phyloP scores from a whole-genome alignment of 2,797 vertebrate species.

The Sebastes cheni region DNA sequence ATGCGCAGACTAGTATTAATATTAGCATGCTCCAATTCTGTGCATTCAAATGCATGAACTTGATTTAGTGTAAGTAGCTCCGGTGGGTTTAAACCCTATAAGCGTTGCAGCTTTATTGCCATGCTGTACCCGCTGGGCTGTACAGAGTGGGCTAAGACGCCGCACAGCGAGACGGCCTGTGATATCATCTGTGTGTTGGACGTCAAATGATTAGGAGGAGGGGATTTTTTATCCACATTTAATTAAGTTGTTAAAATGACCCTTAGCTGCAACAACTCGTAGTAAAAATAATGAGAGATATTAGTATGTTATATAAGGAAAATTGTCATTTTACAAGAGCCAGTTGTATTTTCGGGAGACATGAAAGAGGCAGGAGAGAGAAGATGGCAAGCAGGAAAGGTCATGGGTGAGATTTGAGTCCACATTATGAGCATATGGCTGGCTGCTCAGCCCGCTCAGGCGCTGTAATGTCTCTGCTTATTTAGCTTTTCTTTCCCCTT shows the following conservation, averaged over 20 bases:
- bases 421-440: constrained; percentile 31
- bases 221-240: constrained; percentile 16
- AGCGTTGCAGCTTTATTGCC: constrained; percentile 40
- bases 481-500: constrained; percentile 21
- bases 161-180: constrained; percentile 7
- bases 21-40: constrained; percentile 33
- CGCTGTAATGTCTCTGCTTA: constrained; percentile 26
- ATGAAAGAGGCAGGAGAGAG: not conserved
- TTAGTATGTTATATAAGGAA: not conserved
- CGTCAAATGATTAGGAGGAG: not conserved
- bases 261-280: not conserved
- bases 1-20: constrained; percentile 24
- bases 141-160: constrained; percentile 29
- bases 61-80: constrained; percentile 61
- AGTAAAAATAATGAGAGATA: not conserved
- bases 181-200: constrained; percentile 24
- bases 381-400: constrained; percentile 28
- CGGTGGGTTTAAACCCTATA: constrained; percentile 45
- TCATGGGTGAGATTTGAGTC: constrained; percentile 41
- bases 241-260: constrained; percentile 20
- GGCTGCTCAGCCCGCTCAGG: constrained; percentile 28
- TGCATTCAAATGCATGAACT: constrained; percentile 31
- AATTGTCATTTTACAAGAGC: not conserved
- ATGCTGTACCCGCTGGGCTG: constrained; percentile 11
- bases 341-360: not conserved